Evolutionary conservation across 2,797 vertebrate species (phyloP).

Genomic region (Sebastes alutus): DNA sequence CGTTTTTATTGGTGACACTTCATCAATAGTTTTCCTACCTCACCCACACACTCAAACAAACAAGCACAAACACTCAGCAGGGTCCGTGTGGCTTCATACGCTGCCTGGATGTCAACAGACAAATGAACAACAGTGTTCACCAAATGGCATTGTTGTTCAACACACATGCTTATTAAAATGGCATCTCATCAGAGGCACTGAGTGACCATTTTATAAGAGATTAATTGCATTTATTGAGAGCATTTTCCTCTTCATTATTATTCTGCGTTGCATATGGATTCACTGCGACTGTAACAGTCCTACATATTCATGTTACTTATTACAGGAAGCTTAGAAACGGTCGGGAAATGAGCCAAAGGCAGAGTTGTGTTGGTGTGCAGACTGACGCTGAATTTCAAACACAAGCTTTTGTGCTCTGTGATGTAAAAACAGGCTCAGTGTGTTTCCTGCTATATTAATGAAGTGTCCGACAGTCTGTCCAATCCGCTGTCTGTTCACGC

Average conservation of each 20-base stretch:
- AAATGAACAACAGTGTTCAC: conserved; percentile 77
- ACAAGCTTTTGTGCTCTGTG: conserved; percentile 1
- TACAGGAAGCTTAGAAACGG: conserved; percentile 57
- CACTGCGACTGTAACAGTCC: conserved; percentile 39
- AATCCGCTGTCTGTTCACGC: neutral
- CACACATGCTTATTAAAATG: conserved; percentile 74
- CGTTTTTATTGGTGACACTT: neutral
- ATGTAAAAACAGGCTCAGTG: conserved; percentile 10
- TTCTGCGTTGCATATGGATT: conserved; percentile 70
- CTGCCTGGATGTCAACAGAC: conserved; percentile 62
- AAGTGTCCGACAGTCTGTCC: neutral
- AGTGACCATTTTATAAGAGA: conserved; percentile 62
- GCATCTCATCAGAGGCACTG: conserved; percentile 72
- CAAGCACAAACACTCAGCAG: neutral
- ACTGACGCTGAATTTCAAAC: conserved; percentile 32
- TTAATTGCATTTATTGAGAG: conserved; percentile 73
- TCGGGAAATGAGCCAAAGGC: conserved; percentile 52
- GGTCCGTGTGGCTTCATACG: conserved; percentile 14
- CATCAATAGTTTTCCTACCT: neutral
- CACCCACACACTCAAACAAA: conserved; percentile 10
- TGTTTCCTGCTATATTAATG: conserved; percentile 18
- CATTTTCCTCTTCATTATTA: conserved; percentile 70
- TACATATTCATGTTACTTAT: conserved; percentile 63
- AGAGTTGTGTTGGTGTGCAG: conserved; percentile 15
- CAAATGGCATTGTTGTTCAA: conserved; percentile 75